Percentiles rank a stretch among this genome's conserved stretches.
These are phyloP conservation scores for Gambusia affinis DNA, from an alignment of 2,113 vertebrate genomes.

Conservation along the genomic window DNA sequence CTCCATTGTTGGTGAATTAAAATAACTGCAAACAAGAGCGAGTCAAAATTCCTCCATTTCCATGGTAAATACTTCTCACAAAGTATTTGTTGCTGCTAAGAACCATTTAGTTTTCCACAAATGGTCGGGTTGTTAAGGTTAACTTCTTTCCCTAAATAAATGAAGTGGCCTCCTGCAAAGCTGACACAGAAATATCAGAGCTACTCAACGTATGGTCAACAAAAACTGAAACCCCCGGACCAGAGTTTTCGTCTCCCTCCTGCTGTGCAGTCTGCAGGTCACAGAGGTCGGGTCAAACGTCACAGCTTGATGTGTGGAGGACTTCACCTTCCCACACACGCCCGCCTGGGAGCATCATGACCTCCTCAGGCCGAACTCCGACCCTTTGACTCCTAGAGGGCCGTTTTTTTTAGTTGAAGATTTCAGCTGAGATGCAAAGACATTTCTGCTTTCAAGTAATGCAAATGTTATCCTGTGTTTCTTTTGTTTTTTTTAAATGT, in stretches of 20 bases:
- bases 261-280: constrained; percentile 10
- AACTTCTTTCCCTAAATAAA: too few species aligned
- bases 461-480: background rate
- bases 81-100: too few species aligned
- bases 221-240: background rate
- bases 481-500: constrained; percentile 5
- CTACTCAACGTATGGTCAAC: background rate
- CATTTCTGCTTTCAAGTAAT: constrained; percentile 19
- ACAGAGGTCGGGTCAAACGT: constrained; percentile 27
- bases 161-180: too few species aligned
- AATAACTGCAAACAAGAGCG: too few species aligned
- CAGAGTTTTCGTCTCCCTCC: background rate
- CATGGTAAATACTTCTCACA: too few species aligned
- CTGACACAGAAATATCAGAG: background rate
- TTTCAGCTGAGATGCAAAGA: constrained; percentile 12
- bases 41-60: too few species aligned
- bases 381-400: constrained; percentile 52
- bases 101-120: too few species aligned
- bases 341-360: constrained; percentile 27
- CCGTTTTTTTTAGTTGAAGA: constrained; percentile 4
- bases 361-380: constrained; percentile 22
- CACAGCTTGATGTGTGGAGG: constrained; percentile 3
- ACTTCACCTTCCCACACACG: constrained; percentile 4
- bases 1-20: too few species aligned
- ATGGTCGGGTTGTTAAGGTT: too few species aligned